Conservation (phyloP, 2,113 vertebrate species). For the Emydura subglobosa region DNA sequence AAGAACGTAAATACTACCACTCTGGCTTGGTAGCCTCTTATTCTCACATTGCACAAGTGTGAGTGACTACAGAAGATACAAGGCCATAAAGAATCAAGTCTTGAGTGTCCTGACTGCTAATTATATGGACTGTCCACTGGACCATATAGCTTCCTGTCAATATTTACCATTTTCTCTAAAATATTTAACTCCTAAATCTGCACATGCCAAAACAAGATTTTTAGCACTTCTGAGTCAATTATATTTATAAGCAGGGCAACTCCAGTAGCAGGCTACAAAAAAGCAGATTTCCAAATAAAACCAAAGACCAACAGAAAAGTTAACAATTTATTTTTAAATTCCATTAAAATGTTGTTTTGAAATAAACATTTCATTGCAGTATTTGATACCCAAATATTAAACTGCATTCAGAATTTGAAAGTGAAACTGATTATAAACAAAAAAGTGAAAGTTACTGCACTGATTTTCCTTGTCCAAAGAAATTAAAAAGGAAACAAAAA, state of each 20-base stretch:
- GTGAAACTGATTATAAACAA: neutral
- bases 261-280: neutral
- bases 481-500: neutral
- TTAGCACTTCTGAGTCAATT: neutral
- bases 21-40: neutral
- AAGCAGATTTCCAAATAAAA: neutral
- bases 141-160: neutral
- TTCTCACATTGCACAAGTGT: neutral
- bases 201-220: neutral
- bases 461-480: neutral
- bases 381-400: neutral
- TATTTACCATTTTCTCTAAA: neutral
- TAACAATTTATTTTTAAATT: neutral
- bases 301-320: neutral
- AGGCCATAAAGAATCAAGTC: neutral
- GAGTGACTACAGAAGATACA: neutral
- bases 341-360: neutral
- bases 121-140: neutral
- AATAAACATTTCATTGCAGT: accelerated
- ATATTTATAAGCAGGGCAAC: neutral
- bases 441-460: neutral
- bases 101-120: neutral
- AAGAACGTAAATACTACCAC: neutral
- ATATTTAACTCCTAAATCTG: neutral
- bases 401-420: neutral